Percentiles rank a stretch among this genome's conserved stretches.
These are phyloP conservation scores for Nowickia ferox DNA, from an alignment of 2,888 invertebrate genomes.

Conservation along the genomic window DNA sequence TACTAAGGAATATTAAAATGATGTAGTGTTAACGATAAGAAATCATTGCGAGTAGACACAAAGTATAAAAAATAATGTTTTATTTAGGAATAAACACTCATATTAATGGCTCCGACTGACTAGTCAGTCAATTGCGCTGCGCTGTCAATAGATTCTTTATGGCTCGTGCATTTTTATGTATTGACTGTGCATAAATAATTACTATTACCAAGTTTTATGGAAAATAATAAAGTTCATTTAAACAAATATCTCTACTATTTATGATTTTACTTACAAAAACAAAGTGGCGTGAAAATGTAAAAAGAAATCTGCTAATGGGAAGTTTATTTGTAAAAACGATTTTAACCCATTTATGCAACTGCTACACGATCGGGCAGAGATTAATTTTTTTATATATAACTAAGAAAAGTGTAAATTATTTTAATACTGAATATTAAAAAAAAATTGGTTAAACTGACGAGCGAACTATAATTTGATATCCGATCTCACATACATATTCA, in stretches of 20 bases:
- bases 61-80: slow-evolving; percentile 3
- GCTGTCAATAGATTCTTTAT: slow-evolving; percentile 5
- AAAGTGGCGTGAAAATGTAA: neutral
- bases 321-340: neutral
- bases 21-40: slow-evolving; percentile 31
- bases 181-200: slow-evolving; percentile 21
- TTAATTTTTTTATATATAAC: no score
- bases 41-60: slow-evolving; percentile 7
- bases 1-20: slow-evolving; percentile 25
- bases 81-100: slow-evolving; percentile 3
- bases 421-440: no score
- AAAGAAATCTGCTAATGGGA: neutral
- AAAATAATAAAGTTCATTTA: slow-evolving; percentile 4
- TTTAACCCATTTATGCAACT: neutral
- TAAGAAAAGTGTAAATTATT: no score
- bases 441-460: no score
- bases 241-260: neutral
- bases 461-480: no score
- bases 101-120: slow-evolving; percentile 12
- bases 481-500: no score
- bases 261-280: neutral
- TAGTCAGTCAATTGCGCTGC: slow-evolving; percentile 2
- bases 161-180: slow-evolving; percentile 30
- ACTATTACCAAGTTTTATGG: neutral
- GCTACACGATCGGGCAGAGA: neutral